phyloP scores from a whole-genome alignment of 2,888 invertebrate genomes.

The Amblyteles armatorius region DNA sequence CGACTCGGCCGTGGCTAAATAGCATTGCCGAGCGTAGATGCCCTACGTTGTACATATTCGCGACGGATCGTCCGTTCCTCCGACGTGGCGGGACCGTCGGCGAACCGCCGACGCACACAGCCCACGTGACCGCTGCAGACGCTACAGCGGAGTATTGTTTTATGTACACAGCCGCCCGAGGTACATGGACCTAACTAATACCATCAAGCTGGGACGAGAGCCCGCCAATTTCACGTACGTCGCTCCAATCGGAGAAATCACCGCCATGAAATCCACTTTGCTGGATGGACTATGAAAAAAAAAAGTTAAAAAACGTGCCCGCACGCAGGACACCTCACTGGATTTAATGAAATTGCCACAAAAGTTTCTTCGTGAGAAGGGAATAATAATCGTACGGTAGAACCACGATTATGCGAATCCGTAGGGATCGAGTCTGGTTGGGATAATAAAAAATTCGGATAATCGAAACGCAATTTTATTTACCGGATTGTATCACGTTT shows the following conservation, averaged over 20 bases:
- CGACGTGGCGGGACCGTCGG: conserved; percentile 20
- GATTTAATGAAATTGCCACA: conserved; percentile 10
- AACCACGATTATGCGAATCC: too few species aligned
- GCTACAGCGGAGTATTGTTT: background rate
- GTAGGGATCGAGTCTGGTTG: too few species aligned
- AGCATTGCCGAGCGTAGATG: conserved; percentile 45
- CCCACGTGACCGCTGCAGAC: conserved; percentile 6
- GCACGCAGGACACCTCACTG: conserved; percentile 7
- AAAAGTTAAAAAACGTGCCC: background rate
- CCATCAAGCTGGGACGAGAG: background rate
- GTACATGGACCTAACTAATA: conserved; percentile 16
- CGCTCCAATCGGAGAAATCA: conserved; percentile 37
- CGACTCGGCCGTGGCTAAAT: conserved; percentile 48
- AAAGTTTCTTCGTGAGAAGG: background rate
- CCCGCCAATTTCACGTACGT: conserved; percentile 34
- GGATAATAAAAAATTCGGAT: too few species aligned
- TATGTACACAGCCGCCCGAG: background rate
- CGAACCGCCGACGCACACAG: conserved; percentile 11
- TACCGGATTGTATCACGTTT: too few species aligned
- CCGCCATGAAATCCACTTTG: conserved; percentile 34
- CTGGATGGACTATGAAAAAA: conserved; percentile 29
- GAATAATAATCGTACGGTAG: too few species aligned
- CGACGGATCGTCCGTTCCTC: background rate
- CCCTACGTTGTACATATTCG: background rate
- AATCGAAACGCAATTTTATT: too few species aligned